A percentile compares a stretch with the other conserved stretches of the same genome.
Conservation (phyloP, 2,797 vertebrate genomes). For the Valencia hispanica region DNA sequence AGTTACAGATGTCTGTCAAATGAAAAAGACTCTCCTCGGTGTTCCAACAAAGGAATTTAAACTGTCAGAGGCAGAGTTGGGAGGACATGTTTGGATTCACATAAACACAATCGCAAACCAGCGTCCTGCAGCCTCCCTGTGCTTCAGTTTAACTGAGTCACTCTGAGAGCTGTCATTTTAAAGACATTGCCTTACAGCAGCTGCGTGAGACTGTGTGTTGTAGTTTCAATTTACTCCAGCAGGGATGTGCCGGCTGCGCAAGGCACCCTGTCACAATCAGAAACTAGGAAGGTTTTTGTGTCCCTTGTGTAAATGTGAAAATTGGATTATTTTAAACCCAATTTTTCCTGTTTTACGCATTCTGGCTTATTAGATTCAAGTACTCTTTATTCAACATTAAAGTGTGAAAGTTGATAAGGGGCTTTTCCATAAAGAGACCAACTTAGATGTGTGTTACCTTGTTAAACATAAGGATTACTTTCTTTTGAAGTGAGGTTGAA, state of each 20-base stretch:
- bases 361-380: neutral
- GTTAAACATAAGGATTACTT: neutral
- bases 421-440: neutral
- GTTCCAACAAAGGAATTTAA: slow-evolving; percentile 17
- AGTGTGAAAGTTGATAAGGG: neutral
- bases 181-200: neutral
- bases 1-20: slow-evolving; percentile 30
- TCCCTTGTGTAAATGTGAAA: slow-evolving; percentile 1
- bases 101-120: neutral
- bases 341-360: neutral
- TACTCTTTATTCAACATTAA: neutral
- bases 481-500: neutral
- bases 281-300: slow-evolving; percentile 14
- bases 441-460: neutral
- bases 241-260: slow-evolving; percentile 14
- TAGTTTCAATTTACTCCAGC: neutral
- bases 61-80: neutral
- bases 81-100: neutral
- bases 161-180: slow-evolving; percentile 22
- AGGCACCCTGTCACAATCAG: slow-evolving; percentile 5
- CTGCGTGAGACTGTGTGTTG: neutral
- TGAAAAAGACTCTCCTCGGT: slow-evolving; percentile 18
- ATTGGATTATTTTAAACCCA: neutral
- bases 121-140: slow-evolving; percentile 21
- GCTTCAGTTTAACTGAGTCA: slow-evolving; percentile 22